phyloP scores from a whole-genome alignment of 2,113 vertebrate genomes.

The Cyrtonyx montezumae region DNA sequence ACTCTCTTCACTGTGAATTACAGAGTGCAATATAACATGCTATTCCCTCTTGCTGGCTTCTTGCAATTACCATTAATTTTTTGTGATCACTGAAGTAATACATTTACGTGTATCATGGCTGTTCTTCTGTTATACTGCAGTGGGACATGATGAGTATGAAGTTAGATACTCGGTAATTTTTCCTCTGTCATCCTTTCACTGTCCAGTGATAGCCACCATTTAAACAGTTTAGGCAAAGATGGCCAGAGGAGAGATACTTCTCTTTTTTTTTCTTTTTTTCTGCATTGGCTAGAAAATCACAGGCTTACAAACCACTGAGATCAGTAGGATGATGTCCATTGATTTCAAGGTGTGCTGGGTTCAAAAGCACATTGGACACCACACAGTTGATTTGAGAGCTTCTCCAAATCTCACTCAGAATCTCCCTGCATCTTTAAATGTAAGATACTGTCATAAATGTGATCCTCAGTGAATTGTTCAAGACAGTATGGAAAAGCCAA shows the following conservation, averaged over 20 bases:
- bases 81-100: not conserved
- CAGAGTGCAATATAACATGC: not conserved
- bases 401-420: not conserved
- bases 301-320: not conserved
- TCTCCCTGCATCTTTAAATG: not conserved
- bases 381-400: not conserved
- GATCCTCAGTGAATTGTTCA: not conserved
- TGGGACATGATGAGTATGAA: not conserved
- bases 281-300: not conserved
- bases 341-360: not conserved
- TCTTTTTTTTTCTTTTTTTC: not conserved
- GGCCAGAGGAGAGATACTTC: not conserved
- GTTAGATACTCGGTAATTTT: not conserved
- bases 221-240: not conserved
- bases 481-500: not conserved
- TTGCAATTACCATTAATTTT: slow-evolving; percentile 19
- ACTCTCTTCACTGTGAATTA: not conserved
- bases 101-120: not conserved
- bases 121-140: not conserved
- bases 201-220: too few species aligned
- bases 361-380: not conserved
- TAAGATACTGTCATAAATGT: not conserved
- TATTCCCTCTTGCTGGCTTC: not conserved
- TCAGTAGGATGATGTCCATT: not conserved
- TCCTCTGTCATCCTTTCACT: not conserved